Base-by-base conservation (phyloP, 2,113 vertebrate genomes). In the Lonchura striata region DNA sequence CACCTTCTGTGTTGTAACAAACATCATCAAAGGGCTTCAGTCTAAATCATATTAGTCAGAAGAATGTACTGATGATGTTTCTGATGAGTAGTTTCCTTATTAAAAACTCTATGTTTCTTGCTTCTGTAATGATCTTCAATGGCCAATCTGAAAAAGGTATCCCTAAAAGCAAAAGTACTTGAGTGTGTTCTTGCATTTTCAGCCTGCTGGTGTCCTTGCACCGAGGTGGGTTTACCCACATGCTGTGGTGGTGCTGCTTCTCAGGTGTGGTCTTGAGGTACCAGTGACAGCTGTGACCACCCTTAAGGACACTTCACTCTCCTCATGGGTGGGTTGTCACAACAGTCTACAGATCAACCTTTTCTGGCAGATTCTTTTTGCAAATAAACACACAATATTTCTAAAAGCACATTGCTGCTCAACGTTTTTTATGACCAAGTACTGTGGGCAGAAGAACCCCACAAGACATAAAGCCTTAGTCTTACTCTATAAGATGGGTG, bases 11-110 rank as follows among this genome's bases (percentile, higher is more conserved):
- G 37, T 93, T 91, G 90, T 86, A 96, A 81, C 91, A 98, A 96
- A 92, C 87, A 94, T 63, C 84, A 95, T 97, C 97, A 97, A 96
- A 98, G 88, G 88, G 61, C 74, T 92, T 50, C 72, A 50, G 33
- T 30, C 41, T 69, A 80, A 95, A 81, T 49, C 63, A 72, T 4
- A 35, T 41, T 77, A 80, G 14, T 53, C 4, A 12, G 77, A 79
- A 82, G 70, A 90, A 82, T 8, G 20, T 11, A 52, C 57, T 27
- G 52, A 61, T 82, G 33, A 37, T 86, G 63, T 52, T 82, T 71
- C 39, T 64, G 89, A 70, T 75, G 52, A 71, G 74, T 47, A 46
- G 50, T 60, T 54, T 82, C 37, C 79, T 68, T 63, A 77, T 69
- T 50, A 79, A 57, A 68, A 54, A 28, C 14, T 28, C 23, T n/a